A percentile compares a stretch with the other conserved stretches of the same genome.
Evolutionary conservation across 2,888 invertebrate genomes (phyloP).

Genomic region (Noctua pronuba): DNA sequence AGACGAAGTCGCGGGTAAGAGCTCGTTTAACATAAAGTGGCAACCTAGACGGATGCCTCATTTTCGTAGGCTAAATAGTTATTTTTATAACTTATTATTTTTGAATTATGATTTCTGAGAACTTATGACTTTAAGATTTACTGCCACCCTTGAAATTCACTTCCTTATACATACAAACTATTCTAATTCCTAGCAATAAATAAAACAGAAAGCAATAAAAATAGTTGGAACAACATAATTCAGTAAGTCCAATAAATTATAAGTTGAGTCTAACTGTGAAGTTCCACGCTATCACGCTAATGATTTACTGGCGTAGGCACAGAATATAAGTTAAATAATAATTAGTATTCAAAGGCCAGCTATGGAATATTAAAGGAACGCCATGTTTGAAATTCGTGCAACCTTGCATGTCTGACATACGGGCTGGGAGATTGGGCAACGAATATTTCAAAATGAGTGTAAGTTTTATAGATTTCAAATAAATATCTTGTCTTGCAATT

Average conservation of each 20-base stretch:
- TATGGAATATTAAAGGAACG: slow-evolving; percentile 74
- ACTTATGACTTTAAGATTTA: neutral
- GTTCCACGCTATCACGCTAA: slow-evolving; percentile 56
- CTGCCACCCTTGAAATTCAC: neutral
- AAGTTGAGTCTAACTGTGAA: slow-evolving; percentile 51
- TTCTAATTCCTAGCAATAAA: slow-evolving; percentile 31
- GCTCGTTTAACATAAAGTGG: no score
- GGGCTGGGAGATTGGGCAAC: slow-evolving; percentile 5
- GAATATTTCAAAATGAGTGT: neutral
- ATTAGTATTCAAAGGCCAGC: slow-evolving; percentile 80
- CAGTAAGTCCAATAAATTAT: slow-evolving; percentile 59
- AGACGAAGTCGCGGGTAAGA: no score
- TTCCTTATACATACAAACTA: slow-evolving; percentile 39
- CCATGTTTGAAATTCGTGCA: slow-evolving; percentile 73
- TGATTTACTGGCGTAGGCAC: slow-evolving; percentile 58
- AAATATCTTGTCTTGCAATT: no score
- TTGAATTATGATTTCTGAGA: no score
- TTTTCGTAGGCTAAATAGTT: no score
- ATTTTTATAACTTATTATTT: no score
- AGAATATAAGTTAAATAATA: slow-evolving; percentile 67
- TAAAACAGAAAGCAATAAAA: slow-evolving; percentile 55
- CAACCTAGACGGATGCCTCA: no score
- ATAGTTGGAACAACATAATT: slow-evolving; percentile 65
- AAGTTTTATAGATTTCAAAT: neutral
- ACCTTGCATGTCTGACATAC: slow-evolving; percentile 65